These are phyloP conservation scores for Nothobranchius kuhntae DNA, from an alignment of 2,113 vertebrate species.

Conservation along the genomic window DNA sequence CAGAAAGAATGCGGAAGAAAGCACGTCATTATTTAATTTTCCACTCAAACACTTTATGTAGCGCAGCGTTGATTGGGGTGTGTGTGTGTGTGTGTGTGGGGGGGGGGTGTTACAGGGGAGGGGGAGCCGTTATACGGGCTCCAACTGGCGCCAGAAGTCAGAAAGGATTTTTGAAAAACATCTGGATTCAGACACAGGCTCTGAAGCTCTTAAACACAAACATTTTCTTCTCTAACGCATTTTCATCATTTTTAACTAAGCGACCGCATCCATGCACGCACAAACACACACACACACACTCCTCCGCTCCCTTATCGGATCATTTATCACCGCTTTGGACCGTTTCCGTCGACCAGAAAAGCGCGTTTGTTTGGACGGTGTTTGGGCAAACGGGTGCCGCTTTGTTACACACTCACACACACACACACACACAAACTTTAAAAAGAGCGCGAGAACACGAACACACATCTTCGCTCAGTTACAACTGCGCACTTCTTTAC, in stretches of 20 bases:
- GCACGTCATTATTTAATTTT: conserved; percentile 32
- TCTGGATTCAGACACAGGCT: conserved; percentile 21
- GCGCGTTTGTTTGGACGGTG: conserved; percentile 58
- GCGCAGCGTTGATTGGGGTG: background rate
- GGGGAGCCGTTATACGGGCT: conserved; percentile 30
- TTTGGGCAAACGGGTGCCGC: conserved; percentile 37
- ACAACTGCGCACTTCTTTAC: background rate
- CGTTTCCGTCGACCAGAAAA: conserved; percentile 58
- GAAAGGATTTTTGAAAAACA: conserved; percentile 17
- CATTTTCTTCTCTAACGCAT: too few relatives aligned
- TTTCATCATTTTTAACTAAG: too few relatives aligned
- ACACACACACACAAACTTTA: conserved; percentile 33
- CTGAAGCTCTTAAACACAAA: background rate
- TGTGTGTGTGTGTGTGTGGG: background rate
- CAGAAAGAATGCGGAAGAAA: conserved; percentile 30
- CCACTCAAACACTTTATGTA: conserved; percentile 2
- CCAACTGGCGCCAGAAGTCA: conserved; percentile 42
- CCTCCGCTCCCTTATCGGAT: background rate
- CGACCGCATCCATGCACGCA: too few relatives aligned
- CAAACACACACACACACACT: too few relatives aligned
- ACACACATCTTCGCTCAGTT: background rate
- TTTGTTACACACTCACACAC: too few relatives aligned
- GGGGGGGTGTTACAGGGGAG: background rate
- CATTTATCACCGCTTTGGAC: background rate
- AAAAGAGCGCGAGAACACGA: conserved; percentile 68